Base-by-base conservation (phyloP, 2,113 vertebrate species). In the Ptychochromis oligacanthus region DNA sequence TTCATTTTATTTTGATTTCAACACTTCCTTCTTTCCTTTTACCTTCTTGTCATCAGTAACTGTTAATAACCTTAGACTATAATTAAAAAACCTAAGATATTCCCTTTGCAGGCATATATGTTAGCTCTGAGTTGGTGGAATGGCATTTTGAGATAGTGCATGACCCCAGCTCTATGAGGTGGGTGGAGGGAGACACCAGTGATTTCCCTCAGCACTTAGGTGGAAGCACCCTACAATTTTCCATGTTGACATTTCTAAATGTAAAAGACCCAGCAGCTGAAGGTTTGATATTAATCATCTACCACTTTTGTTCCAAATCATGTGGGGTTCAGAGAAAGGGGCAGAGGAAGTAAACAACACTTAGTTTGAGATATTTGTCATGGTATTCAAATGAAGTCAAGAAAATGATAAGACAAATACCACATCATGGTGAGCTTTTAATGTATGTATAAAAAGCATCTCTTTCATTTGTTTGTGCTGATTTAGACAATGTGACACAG, bases 171-270 rank as follows among this genome's bases (percentile, higher is more conserved):
- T 56, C 62, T 12, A 46, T 24, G 40, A 85, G 26, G 84, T 78
- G 78, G 88, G 87, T 36, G 87, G 82, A 82, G 65, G 86, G 84
- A 85, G 80, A 90, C 83, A 75, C 86, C 84, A 67, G 86, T 80
- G 80, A 82, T 64, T 79, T 72, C 90, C 83, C 86, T 83, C 61
- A 36, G 70, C 58, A 56, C 6, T 3, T 18, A 52, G 54, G 52
- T 43, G 31, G 65, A 10, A 40, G 55, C 80, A 75, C 34, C 64
- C 58, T 24, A 6, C 38, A 28, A 57, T 75, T 81, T 93, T 91
- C 92, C 90, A 91, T 64, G 15, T n/a, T 26, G 20, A 60, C 26
- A 62, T 82, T 83, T 18, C 20, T 59, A 18, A 38, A 83, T 28
- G 36, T 20, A n/a, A 57, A 75, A 55, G 40, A 56, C 18, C 49